Base-by-base conservation (phyloP, 2,113 vertebrate species). In the Corapipo altera region DNA sequence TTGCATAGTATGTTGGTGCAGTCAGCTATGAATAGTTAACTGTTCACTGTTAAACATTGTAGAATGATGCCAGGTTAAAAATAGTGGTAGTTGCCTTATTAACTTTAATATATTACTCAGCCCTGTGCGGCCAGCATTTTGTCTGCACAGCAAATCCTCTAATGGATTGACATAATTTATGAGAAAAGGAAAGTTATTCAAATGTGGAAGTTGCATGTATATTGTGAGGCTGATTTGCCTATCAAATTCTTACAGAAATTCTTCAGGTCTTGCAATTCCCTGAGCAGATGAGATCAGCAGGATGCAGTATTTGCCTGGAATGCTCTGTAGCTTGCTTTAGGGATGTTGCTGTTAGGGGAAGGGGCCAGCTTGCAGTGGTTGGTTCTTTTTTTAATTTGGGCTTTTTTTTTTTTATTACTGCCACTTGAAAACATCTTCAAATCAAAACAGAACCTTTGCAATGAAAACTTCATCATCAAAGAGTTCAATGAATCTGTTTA, bases 41-140 rank as follows among this genome's bases (percentile, higher is more conserved):
- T 89, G 57, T 85, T 89, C 74, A 83, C 86, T 91, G 69, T 93
- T 89, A 87, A 94, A 83, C 73, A 33, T 44, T 85, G 77, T 59
- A 85, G 69, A 76, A 48, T 10, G 76, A 41, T 88, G 77, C 65
- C 54, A 81, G 69, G 84, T 91, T 95, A 97, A 95, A 96, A 97
- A 96, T 94, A 97, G 93, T 77, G 35, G 39, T 75, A 69, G 85
- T 78, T 78, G 75, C 54, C 95, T 96, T 93, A 94, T 97, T 97
- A 96, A 91, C 85, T 87, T 94, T 54, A 93, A 95, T 93, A 57
- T 89, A 95, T 96, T 94, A 59, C 90, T 85, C 35, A 91, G 72
- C 62, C 19, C 2, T 66, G 17, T 67, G 51, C 51, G 58, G 93
- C 95, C 95, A 96, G 88, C 35, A 13, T 90, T 96, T 90, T 95